A percentile compares a stretch with the other conserved stretches of the same genome.
These are phyloP conservation scores for Actinostola sp. DNA, from an alignment of 92 coral and sea anemone genomes.

Conservation along the genomic window DNA sequence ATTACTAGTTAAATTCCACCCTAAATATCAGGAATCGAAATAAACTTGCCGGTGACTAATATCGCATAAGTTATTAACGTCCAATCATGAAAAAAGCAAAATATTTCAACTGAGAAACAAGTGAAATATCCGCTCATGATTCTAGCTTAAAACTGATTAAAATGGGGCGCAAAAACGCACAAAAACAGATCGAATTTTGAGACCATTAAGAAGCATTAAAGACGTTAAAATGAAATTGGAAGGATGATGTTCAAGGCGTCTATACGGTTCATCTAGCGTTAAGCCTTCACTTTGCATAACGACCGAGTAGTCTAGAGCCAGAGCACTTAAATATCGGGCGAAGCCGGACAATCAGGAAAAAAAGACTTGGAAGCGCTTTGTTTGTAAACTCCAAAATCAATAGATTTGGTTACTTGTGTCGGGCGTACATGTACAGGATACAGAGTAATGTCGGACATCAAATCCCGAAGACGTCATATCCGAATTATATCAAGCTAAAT, in stretches of 20 bases:
- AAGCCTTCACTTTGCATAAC: slow-evolving; percentile 4
- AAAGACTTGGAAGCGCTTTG: slow-evolving; percentile 19
- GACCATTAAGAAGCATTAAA: too few species aligned
- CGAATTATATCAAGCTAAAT: slow-evolving; percentile 14
- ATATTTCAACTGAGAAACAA: too few species aligned
- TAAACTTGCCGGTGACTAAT: too few species aligned
- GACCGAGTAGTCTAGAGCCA: slow-evolving; percentile 9
- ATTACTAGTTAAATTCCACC: too few species aligned
- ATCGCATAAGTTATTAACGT: too few species aligned
- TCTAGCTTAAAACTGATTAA: too few species aligned
- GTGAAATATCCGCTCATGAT: too few species aligned
- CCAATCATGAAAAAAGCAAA: too few species aligned
- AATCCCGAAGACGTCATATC: slow-evolving; percentile 11
- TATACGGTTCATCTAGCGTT: slow-evolving; percentile 2
- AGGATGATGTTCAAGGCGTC: slow-evolving; percentile 8
- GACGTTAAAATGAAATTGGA: background rate
- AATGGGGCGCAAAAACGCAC: background rate
- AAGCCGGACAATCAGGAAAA: slow-evolving; percentile 20
- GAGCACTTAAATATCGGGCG: slow-evolving; percentile 15
- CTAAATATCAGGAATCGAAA: too few species aligned
- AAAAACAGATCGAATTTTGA: background rate
- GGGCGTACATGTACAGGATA: slow-evolving; percentile 9
- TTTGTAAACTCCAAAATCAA: slow-evolving; percentile 5
- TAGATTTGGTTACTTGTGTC: slow-evolving; percentile 26
- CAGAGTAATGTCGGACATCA: background rate